These are phyloP conservation scores for Solenodon paradoxus DNA, from an alignment of 2,113 vertebrate genomes.

Conservation along the genomic window DNA sequence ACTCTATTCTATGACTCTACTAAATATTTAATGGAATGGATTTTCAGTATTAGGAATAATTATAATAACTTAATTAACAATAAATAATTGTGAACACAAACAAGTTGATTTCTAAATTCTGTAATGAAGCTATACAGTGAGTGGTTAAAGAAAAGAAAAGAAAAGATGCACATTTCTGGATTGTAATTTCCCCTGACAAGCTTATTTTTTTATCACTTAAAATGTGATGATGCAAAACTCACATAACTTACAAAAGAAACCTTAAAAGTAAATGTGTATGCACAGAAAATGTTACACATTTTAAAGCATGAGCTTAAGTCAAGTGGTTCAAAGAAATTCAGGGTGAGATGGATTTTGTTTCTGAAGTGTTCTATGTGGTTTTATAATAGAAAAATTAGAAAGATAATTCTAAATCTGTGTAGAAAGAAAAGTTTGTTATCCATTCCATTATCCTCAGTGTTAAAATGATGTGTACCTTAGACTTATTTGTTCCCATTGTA, in stretches of 20 bases:
- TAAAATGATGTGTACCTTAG: neutral
- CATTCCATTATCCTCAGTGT: neutral
- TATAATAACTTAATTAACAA: neutral
- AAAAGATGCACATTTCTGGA: neutral
- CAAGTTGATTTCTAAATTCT: neutral
- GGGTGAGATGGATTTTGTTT: conserved; percentile 21
- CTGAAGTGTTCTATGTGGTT: conserved; percentile 23
- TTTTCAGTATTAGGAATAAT: neutral
- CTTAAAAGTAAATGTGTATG: neutral
- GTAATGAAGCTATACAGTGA: neutral
- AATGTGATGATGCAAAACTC: neutral
- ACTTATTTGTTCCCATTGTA: conserved; percentile 16
- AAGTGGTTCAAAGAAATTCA: conserved; percentile 29
- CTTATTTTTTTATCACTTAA: neutral
- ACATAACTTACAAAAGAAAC: neutral
- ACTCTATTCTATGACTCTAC: neutral
- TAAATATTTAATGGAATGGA: neutral
- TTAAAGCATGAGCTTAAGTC: conserved; percentile 31
- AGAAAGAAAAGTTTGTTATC: neutral
- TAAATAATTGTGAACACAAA: neutral
- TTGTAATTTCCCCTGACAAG: conserved; percentile 14
- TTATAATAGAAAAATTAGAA: neutral
- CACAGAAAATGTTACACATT: neutral
- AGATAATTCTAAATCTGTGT: neutral
- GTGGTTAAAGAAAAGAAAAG: neutral